A percentile compares a stretch with the other conserved stretches of the same genome.
Evolutionary conservation across 2,113 vertebrate species (phyloP).

Genomic region (Grammomys surdaster): DNA sequence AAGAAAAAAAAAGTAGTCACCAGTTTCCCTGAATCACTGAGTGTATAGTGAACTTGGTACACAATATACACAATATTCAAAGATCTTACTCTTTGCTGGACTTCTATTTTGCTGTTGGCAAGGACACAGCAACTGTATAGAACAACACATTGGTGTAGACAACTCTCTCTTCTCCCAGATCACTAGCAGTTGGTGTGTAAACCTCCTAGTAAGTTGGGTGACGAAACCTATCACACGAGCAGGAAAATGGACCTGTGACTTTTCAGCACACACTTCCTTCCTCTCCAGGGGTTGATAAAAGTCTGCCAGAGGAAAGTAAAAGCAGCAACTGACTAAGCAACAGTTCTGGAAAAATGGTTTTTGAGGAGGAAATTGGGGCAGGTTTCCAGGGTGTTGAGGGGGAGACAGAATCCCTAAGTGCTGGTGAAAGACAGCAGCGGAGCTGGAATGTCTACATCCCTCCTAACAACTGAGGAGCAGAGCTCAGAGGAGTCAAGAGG

Average conservation of each 20-base stretch:
- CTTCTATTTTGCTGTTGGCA: not conserved
- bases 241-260: not conserved
- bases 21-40: not conserved
- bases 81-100: not conserved
- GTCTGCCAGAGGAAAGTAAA: not conserved
- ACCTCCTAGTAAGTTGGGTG: slow-evolving; percentile 44
- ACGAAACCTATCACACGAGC: slow-evolving; percentile 42
- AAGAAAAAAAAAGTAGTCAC: not conserved
- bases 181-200: slow-evolving; percentile 65
- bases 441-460: not conserved
- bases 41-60: not conserved
- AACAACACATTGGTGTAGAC: too few relatives aligned
- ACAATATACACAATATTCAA: not conserved
- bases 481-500: rapidly evolving
- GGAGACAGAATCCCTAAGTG: rapidly evolving
- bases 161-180: not conserved
- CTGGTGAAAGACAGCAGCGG: not conserved
- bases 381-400: not conserved
- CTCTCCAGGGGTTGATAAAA: slow-evolving; percentile 46
- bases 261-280: slow-evolving; percentile 50
- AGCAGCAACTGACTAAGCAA: not conserved
- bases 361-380: not conserved
- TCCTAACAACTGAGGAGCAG: slow-evolving; percentile 18
- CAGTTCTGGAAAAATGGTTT: slow-evolving; percentile 35
- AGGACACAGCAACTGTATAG: not conserved